A percentile compares a stretch with the other conserved stretches of the same genome.
These are phyloP conservation scores for Chloroceryle aenea DNA, from an alignment of 2,113 vertebrate genomes.

Conservation along the genomic window DNA sequence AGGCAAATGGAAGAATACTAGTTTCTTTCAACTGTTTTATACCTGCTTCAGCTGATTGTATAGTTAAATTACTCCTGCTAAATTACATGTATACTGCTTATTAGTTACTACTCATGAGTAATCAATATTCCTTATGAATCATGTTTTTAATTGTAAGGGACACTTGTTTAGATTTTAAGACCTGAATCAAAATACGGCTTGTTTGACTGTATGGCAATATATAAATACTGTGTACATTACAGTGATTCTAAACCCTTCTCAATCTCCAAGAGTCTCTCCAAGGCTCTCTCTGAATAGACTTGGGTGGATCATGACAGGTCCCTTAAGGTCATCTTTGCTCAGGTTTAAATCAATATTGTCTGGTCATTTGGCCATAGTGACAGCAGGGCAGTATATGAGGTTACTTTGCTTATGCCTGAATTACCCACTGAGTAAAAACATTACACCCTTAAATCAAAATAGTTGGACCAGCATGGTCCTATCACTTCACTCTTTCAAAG, in stretches of 20 bases:
- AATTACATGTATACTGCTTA: background rate
- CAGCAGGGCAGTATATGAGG: background rate
- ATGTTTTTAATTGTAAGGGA: background rate
- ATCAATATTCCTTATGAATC: background rate
- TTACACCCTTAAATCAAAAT: background rate
- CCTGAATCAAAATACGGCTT: background rate
- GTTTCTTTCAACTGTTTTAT: background rate
- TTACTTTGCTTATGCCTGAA: background rate
- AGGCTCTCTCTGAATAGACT: background rate
- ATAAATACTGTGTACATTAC: background rate
- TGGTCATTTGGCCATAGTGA: background rate
- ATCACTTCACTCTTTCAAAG: background rate
- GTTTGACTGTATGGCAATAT: background rate
- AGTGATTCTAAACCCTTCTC: background rate
- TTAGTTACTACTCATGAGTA: background rate
- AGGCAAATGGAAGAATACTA: background rate
- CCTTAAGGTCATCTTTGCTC: background rate
- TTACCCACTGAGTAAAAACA: background rate
- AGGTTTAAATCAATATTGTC: background rate
- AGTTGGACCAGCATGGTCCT: background rate
- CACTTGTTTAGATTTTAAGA: background rate
- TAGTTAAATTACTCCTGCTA: background rate
- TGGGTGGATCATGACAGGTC: background rate
- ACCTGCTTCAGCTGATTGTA: background rate
- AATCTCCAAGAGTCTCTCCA: background rate